phyloP scores from a whole-genome alignment of 2,888 invertebrate species.

The Acronicta aceris region DNA sequence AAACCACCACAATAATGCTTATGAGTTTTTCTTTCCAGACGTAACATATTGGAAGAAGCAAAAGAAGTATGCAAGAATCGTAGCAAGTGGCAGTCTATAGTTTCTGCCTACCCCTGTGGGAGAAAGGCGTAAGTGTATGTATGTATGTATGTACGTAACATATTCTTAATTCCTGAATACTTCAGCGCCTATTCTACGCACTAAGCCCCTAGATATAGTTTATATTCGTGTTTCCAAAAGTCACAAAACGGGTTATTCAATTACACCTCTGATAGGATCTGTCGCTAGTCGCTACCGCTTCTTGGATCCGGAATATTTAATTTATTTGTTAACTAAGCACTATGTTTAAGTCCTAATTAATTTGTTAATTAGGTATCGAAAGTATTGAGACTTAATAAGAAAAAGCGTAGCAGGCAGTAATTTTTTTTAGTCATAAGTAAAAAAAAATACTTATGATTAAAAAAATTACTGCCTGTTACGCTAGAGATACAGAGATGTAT shows the following conservation, averaged over 20 bases:
- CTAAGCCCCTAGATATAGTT: constrained; percentile 3
- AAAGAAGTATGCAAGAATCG: no score
- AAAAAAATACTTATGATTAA: no score
- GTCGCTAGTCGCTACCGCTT: constrained; percentile 3
- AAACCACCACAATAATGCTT: background rate
- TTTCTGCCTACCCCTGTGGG: no score
- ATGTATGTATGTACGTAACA: background rate
- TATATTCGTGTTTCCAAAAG: constrained; percentile 16
- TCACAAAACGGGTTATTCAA: constrained; percentile 26
- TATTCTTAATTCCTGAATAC: background rate
- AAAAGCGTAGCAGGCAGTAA: no score
- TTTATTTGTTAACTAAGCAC: no score
- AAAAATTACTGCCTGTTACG: no score
- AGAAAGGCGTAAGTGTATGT: no score
- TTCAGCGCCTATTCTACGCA: constrained; percentile 3
- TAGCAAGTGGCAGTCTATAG: no score
- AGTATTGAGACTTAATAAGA: no score
- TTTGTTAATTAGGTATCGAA: background rate
- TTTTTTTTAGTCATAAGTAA: no score
- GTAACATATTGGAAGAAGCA: no score
- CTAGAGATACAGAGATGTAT: no score
- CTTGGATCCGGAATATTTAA: constrained; percentile 4
- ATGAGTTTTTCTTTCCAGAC: background rate
- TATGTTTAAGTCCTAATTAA: constrained; percentile 1
- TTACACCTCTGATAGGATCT: constrained; percentile 15